phyloP scores from a whole-genome alignment of 2,888 invertebrate species.

The Tipula helvola region DNA sequence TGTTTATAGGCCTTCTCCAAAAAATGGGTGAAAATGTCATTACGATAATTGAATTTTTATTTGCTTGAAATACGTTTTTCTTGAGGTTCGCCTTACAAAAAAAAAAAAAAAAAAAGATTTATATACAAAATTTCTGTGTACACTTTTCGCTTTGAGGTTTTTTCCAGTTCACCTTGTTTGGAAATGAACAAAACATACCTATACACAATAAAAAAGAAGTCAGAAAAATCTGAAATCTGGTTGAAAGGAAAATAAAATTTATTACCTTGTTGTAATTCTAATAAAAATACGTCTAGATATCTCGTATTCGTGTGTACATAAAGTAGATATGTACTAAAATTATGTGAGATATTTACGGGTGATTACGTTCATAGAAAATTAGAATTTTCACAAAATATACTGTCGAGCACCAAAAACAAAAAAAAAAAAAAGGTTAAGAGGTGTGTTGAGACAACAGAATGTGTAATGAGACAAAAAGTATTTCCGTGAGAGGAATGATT shows the following conservation, averaged over 20 bases:
- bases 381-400: slow-evolving; percentile 4
- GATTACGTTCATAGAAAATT: slow-evolving; percentile 4
- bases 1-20: neutral
- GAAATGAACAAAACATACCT: neutral
- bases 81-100: neutral
- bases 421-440: neutral
- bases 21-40: neutral
- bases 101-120: neutral
- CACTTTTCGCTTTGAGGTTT: neutral
- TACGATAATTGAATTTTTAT: neutral
- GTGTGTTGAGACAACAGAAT: neutral
- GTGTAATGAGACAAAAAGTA: neutral
- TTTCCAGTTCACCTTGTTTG: neutral
- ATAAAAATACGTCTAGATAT: neutral
- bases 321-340: neutral
- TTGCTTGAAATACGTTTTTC: neutral
- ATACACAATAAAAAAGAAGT: neutral
- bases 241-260: neutral
- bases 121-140: neutral
- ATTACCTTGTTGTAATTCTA: slow-evolving; percentile 4
- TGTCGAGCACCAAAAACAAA: neutral
- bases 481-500: neutral
- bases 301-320: neutral
- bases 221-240: neutral
- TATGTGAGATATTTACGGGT: slow-evolving; percentile 4